These are phyloP conservation scores for Apostichopus parvimensis DNA, from an alignment of 35 echinoderm and acorn worm species.

Conservation along the genomic window DNA sequence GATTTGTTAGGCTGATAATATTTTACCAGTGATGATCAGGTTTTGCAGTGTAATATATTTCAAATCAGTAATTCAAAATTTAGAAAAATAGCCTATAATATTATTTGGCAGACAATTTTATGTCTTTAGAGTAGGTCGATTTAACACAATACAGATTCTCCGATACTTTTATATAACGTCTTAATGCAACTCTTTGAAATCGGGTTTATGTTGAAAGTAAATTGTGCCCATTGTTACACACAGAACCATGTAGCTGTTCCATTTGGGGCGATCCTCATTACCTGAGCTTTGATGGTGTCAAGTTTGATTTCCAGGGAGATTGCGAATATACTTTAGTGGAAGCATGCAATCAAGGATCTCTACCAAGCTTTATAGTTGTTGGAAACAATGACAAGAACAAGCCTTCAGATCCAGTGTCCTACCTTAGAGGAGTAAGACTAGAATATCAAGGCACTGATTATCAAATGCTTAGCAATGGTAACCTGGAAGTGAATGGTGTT, in stretches of 20 bases:
- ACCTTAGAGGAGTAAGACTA: not conserved
- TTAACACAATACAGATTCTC: too few species aligned
- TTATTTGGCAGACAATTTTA: too few species aligned
- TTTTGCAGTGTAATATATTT: too few species aligned
- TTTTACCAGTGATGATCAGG: too few species aligned
- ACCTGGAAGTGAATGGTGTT: not conserved
- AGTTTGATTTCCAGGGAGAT: constrained; percentile 61
- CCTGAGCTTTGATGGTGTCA: constrained; percentile 35
- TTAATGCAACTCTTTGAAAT: too few species aligned
- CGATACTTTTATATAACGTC: too few species aligned
- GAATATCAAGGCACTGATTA: not conserved
- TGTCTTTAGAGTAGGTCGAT: too few species aligned
- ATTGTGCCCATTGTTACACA: not conserved
- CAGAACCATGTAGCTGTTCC: not conserved
- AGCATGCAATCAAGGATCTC: not conserved
- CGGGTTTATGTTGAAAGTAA: too few species aligned
- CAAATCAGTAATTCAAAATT: too few species aligned
- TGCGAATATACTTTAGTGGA: not conserved
- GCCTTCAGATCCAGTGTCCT: not conserved
- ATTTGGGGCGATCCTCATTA: constrained; percentile 64
- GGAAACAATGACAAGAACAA: constrained; percentile 5
- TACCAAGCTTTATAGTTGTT: not conserved
- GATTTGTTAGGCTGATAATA: too few species aligned
- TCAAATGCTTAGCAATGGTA: not conserved
- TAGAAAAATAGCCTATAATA: too few species aligned